These are phyloP conservation scores for Mellivora capensis DNA, from an alignment of 2,113 vertebrate species.

Conservation along the genomic window DNA sequence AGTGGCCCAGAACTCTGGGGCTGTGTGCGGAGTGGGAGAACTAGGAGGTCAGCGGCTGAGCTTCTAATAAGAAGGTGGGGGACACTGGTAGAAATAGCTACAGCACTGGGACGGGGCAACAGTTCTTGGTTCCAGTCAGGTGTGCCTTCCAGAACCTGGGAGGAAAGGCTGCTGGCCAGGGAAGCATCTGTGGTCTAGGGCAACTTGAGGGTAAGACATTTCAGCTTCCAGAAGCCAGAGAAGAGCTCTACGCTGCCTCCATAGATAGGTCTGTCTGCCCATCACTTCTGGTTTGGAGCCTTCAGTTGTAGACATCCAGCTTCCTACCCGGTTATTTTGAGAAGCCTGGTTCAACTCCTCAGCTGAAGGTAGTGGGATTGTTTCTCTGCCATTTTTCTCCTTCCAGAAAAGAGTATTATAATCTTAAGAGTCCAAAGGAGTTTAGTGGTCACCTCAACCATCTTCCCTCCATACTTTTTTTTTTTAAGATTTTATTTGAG, in stretches of 20 bases:
- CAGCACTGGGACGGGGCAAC: no score
- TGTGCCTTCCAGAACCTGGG: background rate
- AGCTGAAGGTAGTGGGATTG: background rate
- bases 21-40: background rate
- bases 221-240: background rate
- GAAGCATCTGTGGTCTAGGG: background rate
- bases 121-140: background rate
- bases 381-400: background rate
- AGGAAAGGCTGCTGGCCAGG: no score
- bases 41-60: background rate
- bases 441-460: background rate
- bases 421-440: background rate
- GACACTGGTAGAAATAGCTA: background rate
- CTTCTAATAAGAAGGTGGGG: background rate
- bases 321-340: background rate
- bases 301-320: background rate
- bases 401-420: background rate
- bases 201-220: background rate
- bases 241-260: background rate
- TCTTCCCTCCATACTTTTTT: background rate
- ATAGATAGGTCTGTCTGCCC: background rate
- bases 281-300: background rate
- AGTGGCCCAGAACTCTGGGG: background rate
- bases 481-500: background rate
- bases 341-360: background rate